Conservation (phyloP, 2,113 vertebrate species). For the Dermatemys mawii region DNA sequence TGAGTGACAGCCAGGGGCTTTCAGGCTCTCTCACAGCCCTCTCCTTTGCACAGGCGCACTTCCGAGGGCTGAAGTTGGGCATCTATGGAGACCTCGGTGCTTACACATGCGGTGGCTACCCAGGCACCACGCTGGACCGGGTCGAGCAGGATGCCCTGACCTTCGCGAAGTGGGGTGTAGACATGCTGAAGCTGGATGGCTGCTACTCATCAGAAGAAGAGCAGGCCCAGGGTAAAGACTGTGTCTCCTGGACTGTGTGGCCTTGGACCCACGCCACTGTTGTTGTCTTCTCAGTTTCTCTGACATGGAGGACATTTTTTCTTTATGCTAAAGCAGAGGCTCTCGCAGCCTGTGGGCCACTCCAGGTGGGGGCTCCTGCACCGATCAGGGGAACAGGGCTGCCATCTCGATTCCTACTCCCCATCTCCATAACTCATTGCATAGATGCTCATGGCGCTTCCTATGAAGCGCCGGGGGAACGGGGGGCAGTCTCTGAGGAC, state of each 20-base stretch:
- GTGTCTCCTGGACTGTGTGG: neutral
- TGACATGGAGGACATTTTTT: too few species aligned
- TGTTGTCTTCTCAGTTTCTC: too few species aligned
- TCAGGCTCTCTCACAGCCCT: neutral
- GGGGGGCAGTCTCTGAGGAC: neutral
- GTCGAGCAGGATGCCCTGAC: conserved; percentile 87
- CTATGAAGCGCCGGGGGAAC: neutral
- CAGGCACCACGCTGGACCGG: conserved; percentile 86
- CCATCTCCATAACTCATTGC: neutral
- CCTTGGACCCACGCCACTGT: too few species aligned
- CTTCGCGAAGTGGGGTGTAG: conserved; percentile 92
- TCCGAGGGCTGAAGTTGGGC: conserved; percentile 90
- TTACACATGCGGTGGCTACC: conserved; percentile 88
- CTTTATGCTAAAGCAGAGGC: neutral
- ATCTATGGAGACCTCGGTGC: conserved; percentile 92
- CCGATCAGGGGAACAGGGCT: neutral
- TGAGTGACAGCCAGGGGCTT: neutral
- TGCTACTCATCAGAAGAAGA: conserved; percentile 84
- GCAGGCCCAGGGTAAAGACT: conserved; percentile 81
- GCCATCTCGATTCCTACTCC: neutral
- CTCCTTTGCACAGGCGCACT: conserved; percentile 77
- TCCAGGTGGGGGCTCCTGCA: neutral
- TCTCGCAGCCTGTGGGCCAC: neutral
- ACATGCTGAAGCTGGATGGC: conserved; percentile 95
- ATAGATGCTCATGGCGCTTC: neutral